These are phyloP conservation scores for Tetramorium bicarinatum DNA, from an alignment of 2,888 invertebrate genomes.

Conservation along the genomic window DNA sequence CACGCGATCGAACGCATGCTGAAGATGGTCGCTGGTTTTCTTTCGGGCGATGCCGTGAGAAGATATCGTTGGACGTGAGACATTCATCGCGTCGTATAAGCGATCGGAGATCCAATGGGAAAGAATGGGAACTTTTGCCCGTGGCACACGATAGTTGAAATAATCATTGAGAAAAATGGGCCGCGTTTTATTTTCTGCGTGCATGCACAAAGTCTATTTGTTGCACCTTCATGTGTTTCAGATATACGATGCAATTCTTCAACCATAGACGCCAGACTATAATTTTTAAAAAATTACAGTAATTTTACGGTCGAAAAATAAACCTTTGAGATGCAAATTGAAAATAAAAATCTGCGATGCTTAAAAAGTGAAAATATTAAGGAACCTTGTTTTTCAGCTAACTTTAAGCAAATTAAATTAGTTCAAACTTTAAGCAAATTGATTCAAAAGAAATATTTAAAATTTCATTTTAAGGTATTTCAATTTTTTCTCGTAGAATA, in stretches of 20 bases:
- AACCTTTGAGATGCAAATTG: not conserved
- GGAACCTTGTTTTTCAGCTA: not conserved
- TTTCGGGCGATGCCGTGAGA: conserved; percentile 53
- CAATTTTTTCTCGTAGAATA: not conserved
- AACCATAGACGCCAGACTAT: not conserved
- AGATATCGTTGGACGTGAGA: conserved; percentile 53
- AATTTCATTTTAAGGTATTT: not conserved
- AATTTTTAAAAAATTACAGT: conserved; percentile 15
- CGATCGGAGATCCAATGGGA: conserved; percentile 44
- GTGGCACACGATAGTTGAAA: conserved; percentile 42
- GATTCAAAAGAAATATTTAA: not conserved
- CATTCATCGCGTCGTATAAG: conserved; percentile 45
- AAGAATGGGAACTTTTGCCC: conserved; percentile 35
- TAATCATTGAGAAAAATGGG: conserved; percentile 45
- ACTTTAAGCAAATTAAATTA: not conserved
- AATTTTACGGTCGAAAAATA: not conserved
- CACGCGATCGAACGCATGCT: conserved; percentile 58
- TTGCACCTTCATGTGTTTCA: conserved; percentile 12
- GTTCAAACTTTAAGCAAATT: too few relatives aligned
- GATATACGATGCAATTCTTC: not conserved
- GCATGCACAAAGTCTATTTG: conserved; percentile 41
- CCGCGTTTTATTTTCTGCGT: conserved; percentile 34
- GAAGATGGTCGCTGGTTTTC: conserved; percentile 44
- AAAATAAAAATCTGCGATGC: not conserved
- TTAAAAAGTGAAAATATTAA: not conserved